Evolutionary conservation across 2,113 vertebrate genomes (phyloP).

Genomic region (Himantopus leucocephalus): DNA sequence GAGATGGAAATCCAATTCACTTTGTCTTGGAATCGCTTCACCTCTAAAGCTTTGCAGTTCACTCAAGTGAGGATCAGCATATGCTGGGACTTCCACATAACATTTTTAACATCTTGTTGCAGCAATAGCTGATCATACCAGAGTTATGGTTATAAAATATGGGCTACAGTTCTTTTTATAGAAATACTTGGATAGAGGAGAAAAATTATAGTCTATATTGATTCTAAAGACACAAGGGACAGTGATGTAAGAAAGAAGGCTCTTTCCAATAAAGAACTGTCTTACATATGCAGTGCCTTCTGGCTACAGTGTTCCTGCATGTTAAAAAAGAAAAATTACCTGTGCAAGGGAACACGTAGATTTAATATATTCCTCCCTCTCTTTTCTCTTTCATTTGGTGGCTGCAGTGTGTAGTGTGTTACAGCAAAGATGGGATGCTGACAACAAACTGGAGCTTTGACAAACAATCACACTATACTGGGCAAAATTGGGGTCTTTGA

Average conservation of each 20-base stretch:
- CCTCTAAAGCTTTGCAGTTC: neutral
- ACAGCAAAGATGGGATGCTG: neutral
- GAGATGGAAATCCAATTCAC: slow-evolving; percentile 23
- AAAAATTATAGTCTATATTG: neutral
- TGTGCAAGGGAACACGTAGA: neutral
- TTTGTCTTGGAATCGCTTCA: slow-evolving; percentile 9
- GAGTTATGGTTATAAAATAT: neutral
- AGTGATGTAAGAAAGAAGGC: neutral
- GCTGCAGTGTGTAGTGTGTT: neutral
- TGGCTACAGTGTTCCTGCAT: neutral
- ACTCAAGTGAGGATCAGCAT: neutral
- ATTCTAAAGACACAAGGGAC: neutral
- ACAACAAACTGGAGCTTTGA: neutral
- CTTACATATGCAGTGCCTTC: neutral
- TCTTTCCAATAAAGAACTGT: neutral
- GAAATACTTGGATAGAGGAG: neutral
- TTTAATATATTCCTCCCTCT: neutral
- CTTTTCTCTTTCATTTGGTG: neutral
- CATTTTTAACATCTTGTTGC: neutral
- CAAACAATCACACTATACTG: neutral
- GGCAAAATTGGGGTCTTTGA: neutral
- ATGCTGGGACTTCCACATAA: neutral
- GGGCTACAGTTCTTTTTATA: neutral
- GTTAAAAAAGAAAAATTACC: neutral
- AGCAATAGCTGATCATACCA: neutral